Base-by-base conservation (phyloP, 2,797 vertebrate species). In the Gastrophryne carolinensis region DNA sequence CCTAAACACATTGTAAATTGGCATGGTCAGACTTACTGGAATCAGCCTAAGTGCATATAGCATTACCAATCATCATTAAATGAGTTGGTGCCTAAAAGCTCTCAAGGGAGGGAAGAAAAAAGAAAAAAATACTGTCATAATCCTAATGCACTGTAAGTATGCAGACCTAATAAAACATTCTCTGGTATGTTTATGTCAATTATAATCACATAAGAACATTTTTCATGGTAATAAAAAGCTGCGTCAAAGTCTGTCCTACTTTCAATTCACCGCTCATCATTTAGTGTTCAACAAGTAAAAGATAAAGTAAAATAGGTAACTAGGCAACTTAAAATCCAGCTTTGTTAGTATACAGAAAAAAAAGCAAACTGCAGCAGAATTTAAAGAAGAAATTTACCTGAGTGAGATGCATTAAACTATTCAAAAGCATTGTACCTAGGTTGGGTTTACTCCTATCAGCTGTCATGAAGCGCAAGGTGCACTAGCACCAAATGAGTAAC, bases 41-140 rank as follows among this genome's bases (percentile, higher is more conserved):
- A 47, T n/a, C 44, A 47, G 10, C 17, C 44, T 47, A 47, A 47
- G 50, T 47, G 27, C 29, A 17, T 19, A 32, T 32, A n/a, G n/a
- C 30, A 19, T 32, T 19, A 57, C 54, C 54, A 65, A 49, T 50
- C 9, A 21, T 19, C 44, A 49, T 4, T 4, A 29, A 49, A 64
- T 64, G 61, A 64, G 62, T 65, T 44, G 50, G 17, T 49, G 41
- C 37, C n/a, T 34, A 13, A 47, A 50, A 65, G 62, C 62, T 26
- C 26, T 32, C 8, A 47, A 44, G 41, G 17, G 17, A 9, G n/a
- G n/a, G n/a, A n/a, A n/a, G n/a, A n/a, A n/a, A 21, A 21, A 32
- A 49, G 23, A 29, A 30, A 29, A 19, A 8, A 11, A 50, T 11
- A 21, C n/a, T 30, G 12, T 32, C 41, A 57, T 57, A 57, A 65